phyloP scores from a whole-genome alignment of 2,888 invertebrate genomes.

The Acholoe squamosa region DNA sequence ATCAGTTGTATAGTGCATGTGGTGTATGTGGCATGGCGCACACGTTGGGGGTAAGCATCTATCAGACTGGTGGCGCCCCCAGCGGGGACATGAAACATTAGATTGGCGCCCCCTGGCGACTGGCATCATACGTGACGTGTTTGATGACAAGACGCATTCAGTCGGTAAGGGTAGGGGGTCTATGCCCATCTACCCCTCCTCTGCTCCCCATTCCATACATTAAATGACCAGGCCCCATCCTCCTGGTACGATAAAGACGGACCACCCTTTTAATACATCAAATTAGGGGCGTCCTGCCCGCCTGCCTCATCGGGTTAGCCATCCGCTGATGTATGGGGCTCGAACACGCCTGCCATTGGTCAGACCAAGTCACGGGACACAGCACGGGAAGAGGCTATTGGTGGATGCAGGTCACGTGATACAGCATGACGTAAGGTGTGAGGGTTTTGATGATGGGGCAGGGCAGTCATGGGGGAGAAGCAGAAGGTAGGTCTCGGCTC shows the following conservation, averaged over 20 bases:
- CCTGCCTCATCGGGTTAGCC: slow-evolving; percentile 58
- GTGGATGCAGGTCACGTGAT: slow-evolving; percentile 42
- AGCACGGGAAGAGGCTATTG: not conserved
- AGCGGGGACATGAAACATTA: slow-evolving; percentile 47
- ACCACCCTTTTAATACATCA: slow-evolving; percentile 56
- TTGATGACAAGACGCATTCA: slow-evolving; percentile 36
- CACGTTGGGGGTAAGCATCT: slow-evolving; percentile 32
- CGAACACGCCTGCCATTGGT: slow-evolving; percentile 25
- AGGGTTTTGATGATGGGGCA: slow-evolving; percentile 50
- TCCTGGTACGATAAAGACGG: slow-evolving; percentile 31
- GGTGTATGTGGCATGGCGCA: not conserved
- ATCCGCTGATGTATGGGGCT: slow-evolving; percentile 28
- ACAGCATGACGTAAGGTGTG: slow-evolving; percentile 39
- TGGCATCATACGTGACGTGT: slow-evolving; percentile 54
- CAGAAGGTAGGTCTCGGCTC: slow-evolving; percentile 8
- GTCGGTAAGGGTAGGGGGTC: not conserved
- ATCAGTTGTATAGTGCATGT: not conserved
- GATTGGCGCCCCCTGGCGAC: slow-evolving; percentile 43
- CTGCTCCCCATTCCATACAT: slow-evolving; percentile 1
- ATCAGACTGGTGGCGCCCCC: slow-evolving; percentile 46
- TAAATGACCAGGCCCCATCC: slow-evolving; percentile 42
- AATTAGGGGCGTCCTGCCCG: slow-evolving; percentile 51
- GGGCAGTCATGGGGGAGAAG: not conserved
- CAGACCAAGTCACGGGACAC: not conserved
- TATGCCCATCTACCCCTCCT: not conserved